Evolutionary conservation across 2,888 invertebrate genomes (phyloP).

Genomic region (Bedellia somnulentella): DNA sequence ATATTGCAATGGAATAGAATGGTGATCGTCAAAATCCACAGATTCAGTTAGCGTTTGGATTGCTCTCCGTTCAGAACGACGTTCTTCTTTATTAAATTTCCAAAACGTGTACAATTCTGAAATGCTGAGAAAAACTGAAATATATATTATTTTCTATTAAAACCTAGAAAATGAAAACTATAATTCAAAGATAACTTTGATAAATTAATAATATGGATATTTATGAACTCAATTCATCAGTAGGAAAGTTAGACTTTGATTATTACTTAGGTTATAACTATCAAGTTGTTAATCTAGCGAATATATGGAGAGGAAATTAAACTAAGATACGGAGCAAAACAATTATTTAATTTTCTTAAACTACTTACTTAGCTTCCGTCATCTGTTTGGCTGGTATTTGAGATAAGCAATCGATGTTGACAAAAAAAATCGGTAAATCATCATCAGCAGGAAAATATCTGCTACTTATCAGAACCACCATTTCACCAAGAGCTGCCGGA

Average conservation of each 20-base stretch:
- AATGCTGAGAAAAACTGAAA: constrained; percentile 28
- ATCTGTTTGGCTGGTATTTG: constrained; percentile 27
- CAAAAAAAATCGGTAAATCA: constrained; percentile 33
- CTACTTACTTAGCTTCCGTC: constrained; percentile 22
- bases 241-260: too few relatives aligned
- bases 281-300: too few relatives aligned
- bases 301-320: too few relatives aligned
- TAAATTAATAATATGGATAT: too few relatives aligned
- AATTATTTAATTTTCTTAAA: background rate
- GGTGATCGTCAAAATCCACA: constrained; percentile 25
- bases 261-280: too few relatives aligned
- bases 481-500: constrained; percentile 24
- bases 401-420: constrained; percentile 27
- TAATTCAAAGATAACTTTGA: too few relatives aligned
- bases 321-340: background rate
- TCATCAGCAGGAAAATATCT: constrained; percentile 35
- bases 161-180: too few relatives aligned
- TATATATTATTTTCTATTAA: too few relatives aligned
- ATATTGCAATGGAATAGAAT: constrained; percentile 18
- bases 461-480: constrained; percentile 31
- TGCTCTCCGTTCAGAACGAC: constrained; percentile 17
- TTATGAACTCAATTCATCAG: too few relatives aligned
- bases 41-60: constrained; percentile 11
- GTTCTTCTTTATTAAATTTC: constrained; percentile 20
- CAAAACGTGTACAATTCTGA: constrained; percentile 30